phyloP scores from a whole-genome alignment of 2,797 vertebrate genomes.

The Harpagifer antarcticus region DNA sequence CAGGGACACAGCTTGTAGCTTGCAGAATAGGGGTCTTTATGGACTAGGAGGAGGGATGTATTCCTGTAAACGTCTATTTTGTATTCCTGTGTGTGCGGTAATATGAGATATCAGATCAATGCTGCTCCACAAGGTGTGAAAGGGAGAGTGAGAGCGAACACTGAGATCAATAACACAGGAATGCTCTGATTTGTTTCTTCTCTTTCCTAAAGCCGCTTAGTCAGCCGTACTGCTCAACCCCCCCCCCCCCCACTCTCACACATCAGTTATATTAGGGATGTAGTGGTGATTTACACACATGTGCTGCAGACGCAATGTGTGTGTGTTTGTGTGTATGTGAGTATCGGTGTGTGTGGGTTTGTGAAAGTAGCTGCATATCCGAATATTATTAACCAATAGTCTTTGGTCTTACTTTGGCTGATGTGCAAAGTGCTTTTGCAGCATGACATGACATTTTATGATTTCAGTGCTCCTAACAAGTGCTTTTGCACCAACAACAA shows the following conservation, averaged over 20 bases:
- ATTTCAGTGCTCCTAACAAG: not conserved
- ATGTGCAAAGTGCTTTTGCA: constrained; percentile 13
- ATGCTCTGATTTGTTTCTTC: constrained; percentile 14
- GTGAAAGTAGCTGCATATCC: constrained; percentile 22
- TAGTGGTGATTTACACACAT: constrained; percentile 62
- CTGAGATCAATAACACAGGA: constrained; percentile 57
- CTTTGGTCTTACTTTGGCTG: constrained; percentile 71
- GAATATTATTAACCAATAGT: constrained; percentile 3
- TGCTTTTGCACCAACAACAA: not conserved
- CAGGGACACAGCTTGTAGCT: constrained; percentile 51
- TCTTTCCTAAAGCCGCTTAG: constrained; percentile 17
- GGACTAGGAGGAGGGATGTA: constrained; percentile 27
- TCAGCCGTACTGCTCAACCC: constrained; percentile 63
- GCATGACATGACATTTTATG: not conserved
- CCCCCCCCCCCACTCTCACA: constrained; percentile 47
- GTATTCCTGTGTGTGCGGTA: constrained; percentile 49
- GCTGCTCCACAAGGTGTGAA: constrained; percentile 14
- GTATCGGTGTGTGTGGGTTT: not conserved
- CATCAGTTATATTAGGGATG: constrained; percentile 23
- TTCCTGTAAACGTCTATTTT: constrained; percentile 61
- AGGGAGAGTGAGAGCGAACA: constrained; percentile 32
- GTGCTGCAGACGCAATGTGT: constrained; percentile 42
- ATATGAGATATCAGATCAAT: constrained; percentile 67
- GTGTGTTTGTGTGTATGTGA: constrained; percentile 46
- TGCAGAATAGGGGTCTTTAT: constrained; percentile 40